Evolutionary conservation across 2,888 invertebrate genomes (phyloP).

Genomic region (Sarcophaga subvicina): DNA sequence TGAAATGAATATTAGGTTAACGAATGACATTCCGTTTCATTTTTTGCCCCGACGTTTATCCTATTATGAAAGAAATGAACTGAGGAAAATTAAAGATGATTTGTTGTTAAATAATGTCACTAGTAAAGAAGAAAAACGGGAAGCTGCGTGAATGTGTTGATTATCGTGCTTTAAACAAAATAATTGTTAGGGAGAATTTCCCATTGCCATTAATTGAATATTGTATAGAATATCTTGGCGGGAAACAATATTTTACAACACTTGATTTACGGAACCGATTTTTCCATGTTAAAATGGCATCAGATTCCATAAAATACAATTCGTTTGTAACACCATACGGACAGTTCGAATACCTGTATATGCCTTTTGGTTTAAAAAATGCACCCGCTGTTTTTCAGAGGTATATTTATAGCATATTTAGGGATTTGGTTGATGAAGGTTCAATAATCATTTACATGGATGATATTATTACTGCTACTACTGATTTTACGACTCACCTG

Average conservation of each 20-base stretch:
- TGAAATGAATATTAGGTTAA: no score
- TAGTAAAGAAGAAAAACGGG: conserved; percentile 29
- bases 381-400: neutral
- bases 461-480: conserved; percentile 19
- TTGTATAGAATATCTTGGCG: conserved; percentile 3
- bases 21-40: no score
- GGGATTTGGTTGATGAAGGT: conserved; percentile 8
- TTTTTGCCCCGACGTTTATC: no score
- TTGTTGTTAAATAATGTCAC: neutral
- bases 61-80: neutral
- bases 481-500: conserved; percentile 10
- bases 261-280: conserved; percentile 23
- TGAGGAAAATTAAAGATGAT: neutral
- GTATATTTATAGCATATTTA: conserved; percentile 5
- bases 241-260: neutral
- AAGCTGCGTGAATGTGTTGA: conserved; percentile 55
- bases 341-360: conserved; percentile 1
- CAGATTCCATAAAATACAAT: conserved; percentile 11
- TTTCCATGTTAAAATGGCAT: conserved; percentile 23
- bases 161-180: conserved; percentile 4
- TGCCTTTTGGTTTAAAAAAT: conserved; percentile 3
- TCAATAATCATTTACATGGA: conserved; percentile 13
- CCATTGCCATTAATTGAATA: conserved; percentile 10
- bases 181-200: neutral
- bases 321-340: conserved; percentile 7